Evolutionary conservation across 1,140 invertebrate genomes (phyloP).

Genomic region (Bombus sibiricus): DNA sequence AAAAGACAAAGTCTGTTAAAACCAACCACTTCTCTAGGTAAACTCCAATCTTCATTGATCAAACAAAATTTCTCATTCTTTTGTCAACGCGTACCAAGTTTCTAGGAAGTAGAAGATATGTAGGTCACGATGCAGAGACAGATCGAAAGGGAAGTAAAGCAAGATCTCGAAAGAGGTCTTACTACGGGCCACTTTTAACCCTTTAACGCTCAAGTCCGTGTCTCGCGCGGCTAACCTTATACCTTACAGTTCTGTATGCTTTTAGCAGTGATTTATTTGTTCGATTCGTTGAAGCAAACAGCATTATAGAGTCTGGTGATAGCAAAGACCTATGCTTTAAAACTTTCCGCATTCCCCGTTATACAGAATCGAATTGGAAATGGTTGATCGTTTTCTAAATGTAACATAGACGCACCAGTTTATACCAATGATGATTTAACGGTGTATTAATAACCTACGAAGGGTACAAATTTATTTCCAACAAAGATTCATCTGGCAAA

Average conservation of each 20-base stretch:
- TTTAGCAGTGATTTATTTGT: neutral
- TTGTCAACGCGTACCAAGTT: neutral
- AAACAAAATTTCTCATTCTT: neutral
- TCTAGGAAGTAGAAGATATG: constrained; percentile 14
- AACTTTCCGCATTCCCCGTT: too few relatives aligned
- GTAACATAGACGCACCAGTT: too few relatives aligned
- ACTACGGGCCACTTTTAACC: constrained; percentile 26
- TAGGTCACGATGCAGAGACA: constrained; percentile 23
- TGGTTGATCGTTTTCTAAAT: neutral
- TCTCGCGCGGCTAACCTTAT: neutral
- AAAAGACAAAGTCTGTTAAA: neutral
- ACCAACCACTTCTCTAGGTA: neutral
- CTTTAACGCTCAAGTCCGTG: neutral
- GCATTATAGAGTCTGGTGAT: neutral
- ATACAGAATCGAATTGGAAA: too few relatives aligned
- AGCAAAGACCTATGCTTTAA: neutral
- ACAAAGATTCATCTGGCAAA: neutral
- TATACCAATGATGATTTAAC: neutral
- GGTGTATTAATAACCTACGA: neutral
- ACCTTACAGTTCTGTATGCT: neutral
- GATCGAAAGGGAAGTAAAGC: constrained; percentile 9
- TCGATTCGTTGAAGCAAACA: neutral
- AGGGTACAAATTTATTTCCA: neutral
- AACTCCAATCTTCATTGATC: neutral
- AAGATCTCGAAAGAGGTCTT: constrained; percentile 2